Base-by-base conservation (phyloP, 2,113 vertebrate species). In the Leuciscus idus region DNA sequence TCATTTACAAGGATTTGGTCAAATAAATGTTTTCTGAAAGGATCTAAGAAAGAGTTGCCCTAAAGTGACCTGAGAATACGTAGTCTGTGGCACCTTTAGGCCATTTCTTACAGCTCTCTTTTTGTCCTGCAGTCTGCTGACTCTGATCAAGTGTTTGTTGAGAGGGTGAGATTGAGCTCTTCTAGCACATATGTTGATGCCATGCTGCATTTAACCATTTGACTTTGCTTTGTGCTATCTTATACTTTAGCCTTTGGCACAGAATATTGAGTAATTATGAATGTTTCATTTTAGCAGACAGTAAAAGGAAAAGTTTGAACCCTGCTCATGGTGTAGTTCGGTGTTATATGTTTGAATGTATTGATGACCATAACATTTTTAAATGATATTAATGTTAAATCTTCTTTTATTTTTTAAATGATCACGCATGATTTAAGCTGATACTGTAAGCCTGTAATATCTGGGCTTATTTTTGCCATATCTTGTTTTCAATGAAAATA, bases 71-170 rank as follows among this genome's bases (percentile, higher is more conserved):
- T 83, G 80, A 81, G 88, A 92, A 86, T 74, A 91, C 86, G 87
- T 39, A 92, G 89, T 87, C 87, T 93, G 91, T 90, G 89, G 84
- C 88, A 89, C 91, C 90, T 94, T 46, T 70, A 90, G 91, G 91
- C 91, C 92, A 90, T 94, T 93, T 93, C 91, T 89, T 89, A 91
- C 91, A 90, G 91, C 93, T 91, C 91, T 91, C 91, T 92, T 90
- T 94, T 93, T 93, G 92, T 94, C 91, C 89, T 90, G 89, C 91
- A 92, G 93, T 95, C 93, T 94, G 94, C 93, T 95, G 94, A 95
- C 92, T 91, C 83, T 88, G 92, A 94, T 95, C 94, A 95, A 93
- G 93, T 93, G 93, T 92, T 93, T 92, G 90, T 90, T 92, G 92
- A 93, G 89, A 91, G 93, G 92, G 93, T 93, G 92, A 93, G 91